Base-by-base conservation (phyloP, 2,113 vertebrate species). In the Phrynosoma platyrhinos region DNA sequence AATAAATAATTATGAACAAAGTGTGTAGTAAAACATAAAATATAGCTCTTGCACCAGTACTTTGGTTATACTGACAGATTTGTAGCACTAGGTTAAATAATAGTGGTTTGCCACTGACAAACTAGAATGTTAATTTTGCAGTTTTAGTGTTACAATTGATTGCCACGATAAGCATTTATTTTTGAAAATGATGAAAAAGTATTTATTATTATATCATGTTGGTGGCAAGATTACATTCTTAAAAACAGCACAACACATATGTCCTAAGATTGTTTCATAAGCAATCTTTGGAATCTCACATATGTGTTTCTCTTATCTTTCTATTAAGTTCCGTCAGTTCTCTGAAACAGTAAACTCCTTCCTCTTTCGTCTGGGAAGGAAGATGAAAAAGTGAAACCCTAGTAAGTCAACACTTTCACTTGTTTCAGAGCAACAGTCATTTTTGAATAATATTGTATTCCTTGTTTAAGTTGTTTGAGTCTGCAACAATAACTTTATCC, bases 11-110 rank as follows among this genome's bases (percentile, higher is more conserved):
- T 89, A 82, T 55, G 85, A 90, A 68, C 36, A 66, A 75, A 74
- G 83, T 66, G 82, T 87, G 86, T 90, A 88, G 18, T 85, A 91
- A 83, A n/a, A 76, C 77, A 80, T 71, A 78, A 47, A 71, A 27
- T 47, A 76, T n/a, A 25, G 40, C 30, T 25, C 23, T 27, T 58
- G 30, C 12, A 40, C 27, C 47, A 58, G 4, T 53, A 53, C 21
- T 52, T 53, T 20, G 10, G 30, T 27, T 66, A 58, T 4, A 20
- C 8, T 52, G 27, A 3, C 23, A 21, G 9, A 82, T n/a, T 25
- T 30, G 14, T 40, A 69, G n/a, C 7, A 36, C 53, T 86, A 52
- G 1, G 3, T 71, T 76, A 82, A 47, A 16, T 68, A 5, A 9
- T 23, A 30, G 10, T 13, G 21, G 3, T 55, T 13, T 77, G 40